Conservation (phyloP, 2,113 vertebrate genomes). For the Craseonycteris thonglongyai region DNA sequence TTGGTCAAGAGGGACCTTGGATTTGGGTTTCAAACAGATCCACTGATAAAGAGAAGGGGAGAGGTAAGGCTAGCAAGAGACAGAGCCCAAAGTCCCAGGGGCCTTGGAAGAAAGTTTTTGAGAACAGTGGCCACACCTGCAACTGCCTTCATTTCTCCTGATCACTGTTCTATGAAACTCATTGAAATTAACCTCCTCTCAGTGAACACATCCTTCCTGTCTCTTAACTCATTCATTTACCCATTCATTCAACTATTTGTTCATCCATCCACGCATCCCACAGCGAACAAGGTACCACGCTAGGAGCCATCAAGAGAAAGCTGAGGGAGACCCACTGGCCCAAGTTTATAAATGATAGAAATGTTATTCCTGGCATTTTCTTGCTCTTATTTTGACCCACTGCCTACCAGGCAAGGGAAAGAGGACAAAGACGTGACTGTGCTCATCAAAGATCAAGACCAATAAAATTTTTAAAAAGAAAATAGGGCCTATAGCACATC, state of each 20-base stretch:
- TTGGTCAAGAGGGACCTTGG: not conserved
- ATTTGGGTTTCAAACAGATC: not conserved
- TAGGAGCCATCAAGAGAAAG: not conserved
- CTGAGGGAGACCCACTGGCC: not conserved
- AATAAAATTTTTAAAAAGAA: not conserved
- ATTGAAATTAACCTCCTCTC: not conserved
- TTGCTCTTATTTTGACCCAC: not conserved
- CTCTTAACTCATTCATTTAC: not conserved
- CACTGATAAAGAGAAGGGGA: not conserved
- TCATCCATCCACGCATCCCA: not conserved
- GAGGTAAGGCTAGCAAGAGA: not conserved
- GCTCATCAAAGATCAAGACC: not conserved
- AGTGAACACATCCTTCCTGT: not conserved
- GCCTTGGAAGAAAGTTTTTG: not conserved
- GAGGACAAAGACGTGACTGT: not conserved
- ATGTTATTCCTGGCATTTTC: not conserved
- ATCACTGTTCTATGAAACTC: not conserved
- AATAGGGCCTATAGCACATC: not conserved
- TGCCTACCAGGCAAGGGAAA: not conserved
- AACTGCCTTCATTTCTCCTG: not conserved
- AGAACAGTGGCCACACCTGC: not conserved
- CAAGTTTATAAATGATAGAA: not conserved
- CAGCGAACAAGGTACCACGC: no score
- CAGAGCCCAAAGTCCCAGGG: not conserved
- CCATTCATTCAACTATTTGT: not conserved